These are phyloP conservation scores for Microctenopoma steveboyesi DNA, from an alignment of 2,797 vertebrate species.

Conservation along the genomic window DNA sequence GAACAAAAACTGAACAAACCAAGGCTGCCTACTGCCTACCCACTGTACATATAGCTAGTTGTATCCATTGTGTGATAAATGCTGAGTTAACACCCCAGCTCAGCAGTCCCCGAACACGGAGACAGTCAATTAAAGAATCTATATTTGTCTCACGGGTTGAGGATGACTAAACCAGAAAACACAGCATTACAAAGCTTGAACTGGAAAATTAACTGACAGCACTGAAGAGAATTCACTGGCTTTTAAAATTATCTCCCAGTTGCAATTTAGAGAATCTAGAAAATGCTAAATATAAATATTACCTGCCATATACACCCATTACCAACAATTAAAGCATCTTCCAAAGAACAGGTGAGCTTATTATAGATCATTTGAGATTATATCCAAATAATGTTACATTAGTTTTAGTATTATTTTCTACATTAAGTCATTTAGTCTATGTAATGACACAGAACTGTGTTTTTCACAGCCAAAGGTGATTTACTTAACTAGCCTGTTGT, in stretches of 20 bases:
- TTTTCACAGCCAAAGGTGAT: no score
- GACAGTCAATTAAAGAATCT: constrained; percentile 38
- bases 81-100: neutral
- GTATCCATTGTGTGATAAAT: constrained; percentile 1
- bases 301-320: no score
- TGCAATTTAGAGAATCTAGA: neutral
- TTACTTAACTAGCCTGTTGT: no score
- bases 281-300: no score
- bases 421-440: no score
- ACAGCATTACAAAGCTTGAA: constrained; percentile 11
- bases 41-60: neutral
- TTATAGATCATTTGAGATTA: no score
- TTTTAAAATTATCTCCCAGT: neutral
- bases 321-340: no score
- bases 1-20: constrained; percentile 21
- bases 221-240: constrained; percentile 16
- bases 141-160: constrained; percentile 20
- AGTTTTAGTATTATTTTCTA: no score
- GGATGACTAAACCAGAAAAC: constrained; percentile 37
- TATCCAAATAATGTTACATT: no score
- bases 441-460: no score
- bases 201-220: constrained; percentile 27
- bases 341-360: no score
- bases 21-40: constrained; percentile 13
- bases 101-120: constrained; percentile 1